phyloP scores from a whole-genome alignment of 2,113 vertebrate genomes.

The Zosterops lateralis region DNA sequence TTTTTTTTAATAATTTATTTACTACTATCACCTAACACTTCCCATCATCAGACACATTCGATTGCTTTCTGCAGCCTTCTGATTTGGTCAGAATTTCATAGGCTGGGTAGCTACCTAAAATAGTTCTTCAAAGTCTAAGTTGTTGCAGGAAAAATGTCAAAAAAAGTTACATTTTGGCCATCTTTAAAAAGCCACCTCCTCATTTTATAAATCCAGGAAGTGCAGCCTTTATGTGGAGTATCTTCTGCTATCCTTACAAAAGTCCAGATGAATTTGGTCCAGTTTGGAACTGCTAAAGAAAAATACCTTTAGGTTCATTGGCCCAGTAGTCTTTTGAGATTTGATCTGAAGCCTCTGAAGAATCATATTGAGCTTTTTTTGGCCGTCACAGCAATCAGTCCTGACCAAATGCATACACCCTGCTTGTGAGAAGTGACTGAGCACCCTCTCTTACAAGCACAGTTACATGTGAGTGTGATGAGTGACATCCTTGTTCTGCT shows the following conservation, averaged over 20 bases:
- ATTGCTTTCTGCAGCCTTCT: background rate
- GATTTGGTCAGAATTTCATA: background rate
- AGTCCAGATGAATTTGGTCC: background rate
- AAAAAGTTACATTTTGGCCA: background rate
- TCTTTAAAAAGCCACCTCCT: background rate
- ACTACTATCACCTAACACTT: background rate
- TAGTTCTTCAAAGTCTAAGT: background rate
- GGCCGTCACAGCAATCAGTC: background rate
- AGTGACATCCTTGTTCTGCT: background rate
- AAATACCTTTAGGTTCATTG: background rate
- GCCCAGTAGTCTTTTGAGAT: background rate
- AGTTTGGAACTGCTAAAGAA: background rate
- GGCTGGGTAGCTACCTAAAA: background rate
- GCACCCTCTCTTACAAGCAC: too few relatives aligned
- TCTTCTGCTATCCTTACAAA: background rate
- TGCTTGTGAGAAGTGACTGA: fast-evolving
- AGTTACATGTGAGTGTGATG: fast-evolving
- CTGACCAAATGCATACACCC: fast-evolving
- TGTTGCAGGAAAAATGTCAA: background rate
- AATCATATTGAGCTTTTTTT: background rate
- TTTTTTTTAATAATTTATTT: background rate
- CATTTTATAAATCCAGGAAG: background rate
- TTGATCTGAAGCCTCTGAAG: background rate
- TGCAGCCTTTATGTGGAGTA: background rate
- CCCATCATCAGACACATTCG: background rate